Evolutionary conservation across 1,140 invertebrate genomes (phyloP), one percentile per base, ranked within the genome.

Genomic region (Diorhabda sublineata): DNA sequence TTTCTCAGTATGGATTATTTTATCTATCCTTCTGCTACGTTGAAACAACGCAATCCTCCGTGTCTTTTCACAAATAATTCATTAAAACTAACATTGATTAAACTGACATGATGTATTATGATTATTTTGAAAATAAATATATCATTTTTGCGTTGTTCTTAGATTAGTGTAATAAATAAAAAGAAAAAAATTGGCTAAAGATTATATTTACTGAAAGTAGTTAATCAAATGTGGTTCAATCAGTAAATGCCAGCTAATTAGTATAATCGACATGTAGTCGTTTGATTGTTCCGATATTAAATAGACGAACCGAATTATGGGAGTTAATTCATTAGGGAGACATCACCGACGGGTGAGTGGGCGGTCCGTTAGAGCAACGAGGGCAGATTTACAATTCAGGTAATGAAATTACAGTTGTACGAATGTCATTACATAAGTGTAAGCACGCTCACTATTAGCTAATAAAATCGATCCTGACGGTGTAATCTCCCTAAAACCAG

Each of bases 391-490:
- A 76, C 74, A 73, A 76, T 71, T 71, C 76, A 77, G 74, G 74
- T 78, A 78, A 78, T 78, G 75, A 75, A 75, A 78, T 77, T 78
- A 77, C 74, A 77, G 72, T 73, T 78, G 74, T 77, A 76, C 75
- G 75, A 78, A 77, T 74, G 76, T 77, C 74, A 78, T 78, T 78
- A 78, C 77, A 75, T 77, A 77, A 78, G 74, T 78, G 76, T 78
- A 77, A 75, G 73, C 76, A 75, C 74, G 73, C 76, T 75, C 74
- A 76, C 77, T 78, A 78, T 78, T 78, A 78, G 76, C 77, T 77
- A 78, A 78, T 78, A 78, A 76, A 78, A 78, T 78, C 77, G 75
- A 78, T 78, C 71, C 67, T 67, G 64, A 52, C 69, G 70, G 62
- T 69, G 75, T 74, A 76, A 75, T 76, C 70, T 75, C 70, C 71